A percentile compares a stretch with the other conserved stretches of the same genome.
phyloP scores from a whole-genome alignment of 2,888 invertebrate species.

The Chymomyza fuscimana region DNA sequence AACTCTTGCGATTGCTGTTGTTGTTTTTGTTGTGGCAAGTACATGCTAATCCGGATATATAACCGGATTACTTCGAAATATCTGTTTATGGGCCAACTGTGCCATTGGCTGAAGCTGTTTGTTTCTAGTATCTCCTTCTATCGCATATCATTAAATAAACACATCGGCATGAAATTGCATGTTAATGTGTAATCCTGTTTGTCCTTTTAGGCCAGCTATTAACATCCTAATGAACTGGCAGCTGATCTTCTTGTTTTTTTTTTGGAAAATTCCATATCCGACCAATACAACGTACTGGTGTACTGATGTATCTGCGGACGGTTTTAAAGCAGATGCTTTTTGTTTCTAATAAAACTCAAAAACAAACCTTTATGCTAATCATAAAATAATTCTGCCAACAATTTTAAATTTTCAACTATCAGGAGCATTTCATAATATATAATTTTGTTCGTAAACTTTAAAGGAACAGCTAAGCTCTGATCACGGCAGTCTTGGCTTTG shows the following conservation, averaged over 20 bases:
- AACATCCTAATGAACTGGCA: conserved; percentile 60
- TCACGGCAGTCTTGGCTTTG: no score
- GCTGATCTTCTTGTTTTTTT: conserved; percentile 50
- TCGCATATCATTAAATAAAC: neutral
- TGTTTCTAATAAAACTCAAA: no score
- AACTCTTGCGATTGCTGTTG: conserved; percentile 8
- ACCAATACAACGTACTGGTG: neutral
- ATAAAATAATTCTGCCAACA: no score
- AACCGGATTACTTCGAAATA: conserved; percentile 56
- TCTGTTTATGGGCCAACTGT: conserved; percentile 60
- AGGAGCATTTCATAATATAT: no score
- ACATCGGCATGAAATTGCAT: conserved; percentile 38
- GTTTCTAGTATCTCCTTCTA: conserved; percentile 4
- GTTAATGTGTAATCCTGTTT: conserved; percentile 56
- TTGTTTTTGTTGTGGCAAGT: conserved; percentile 15
- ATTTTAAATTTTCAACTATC: no score
- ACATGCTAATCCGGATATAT: conserved; percentile 58
- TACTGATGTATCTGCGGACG: no score
- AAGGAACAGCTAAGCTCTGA: no score
- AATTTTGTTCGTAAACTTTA: no score
- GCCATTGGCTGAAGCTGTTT: neutral
- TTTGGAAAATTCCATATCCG: conserved; percentile 53
- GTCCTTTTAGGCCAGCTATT: conserved; percentile 47
- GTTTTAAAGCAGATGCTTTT: neutral
- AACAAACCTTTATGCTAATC: no score